Evolutionary conservation across 2,113 vertebrate species (phyloP), one percentile per base, ranked within the genome.

Genomic region (Cacatua alba): DNA sequence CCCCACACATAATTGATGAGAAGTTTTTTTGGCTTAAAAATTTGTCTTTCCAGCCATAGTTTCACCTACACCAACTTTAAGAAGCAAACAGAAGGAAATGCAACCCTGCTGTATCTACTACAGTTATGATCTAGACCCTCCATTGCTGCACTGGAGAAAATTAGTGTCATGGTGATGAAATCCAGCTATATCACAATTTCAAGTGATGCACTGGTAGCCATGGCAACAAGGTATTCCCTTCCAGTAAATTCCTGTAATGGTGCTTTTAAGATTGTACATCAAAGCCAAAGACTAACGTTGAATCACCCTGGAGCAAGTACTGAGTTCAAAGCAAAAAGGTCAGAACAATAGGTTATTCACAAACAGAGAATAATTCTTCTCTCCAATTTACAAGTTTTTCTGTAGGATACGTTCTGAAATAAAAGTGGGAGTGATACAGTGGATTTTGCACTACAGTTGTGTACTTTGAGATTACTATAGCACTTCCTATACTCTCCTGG

Each of bases 261-360:
- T 91, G 64, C 83, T 95, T 95, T 94, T 94, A 96, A 95, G 94
- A 95, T 83, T 94, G 67, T 53, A 92, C 93, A 96, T 95, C 53
- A 97, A 95, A 97, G 88, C 74, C 92, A 64, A 95, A 92, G 44
- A 63, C 89, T 29, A 95, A 13, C 11, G 1, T 67, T 95, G 83
- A 64, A 88, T 97, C 64, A 93, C 74, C 84, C 89, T 93, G 86
- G 51, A 97, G 86, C 86, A 97, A 94, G 55, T 89, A 53, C 53
- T 94, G 85, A 59, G 39, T 95, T 96, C 64, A 97, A 97, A 94
- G 67, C 31, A 82, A 92, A 86, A 82, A 68, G 79, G 85, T 95
- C 95, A 95, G 78, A 81, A 87, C 70, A 95, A 94, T 84, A 94
- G 68, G 84, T 82, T 88, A 92, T 84, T 88, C 94, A 94, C 81